Evolutionary conservation across 1,140 invertebrate genomes (phyloP).

Genomic region (Plectus sambesii): DNA sequence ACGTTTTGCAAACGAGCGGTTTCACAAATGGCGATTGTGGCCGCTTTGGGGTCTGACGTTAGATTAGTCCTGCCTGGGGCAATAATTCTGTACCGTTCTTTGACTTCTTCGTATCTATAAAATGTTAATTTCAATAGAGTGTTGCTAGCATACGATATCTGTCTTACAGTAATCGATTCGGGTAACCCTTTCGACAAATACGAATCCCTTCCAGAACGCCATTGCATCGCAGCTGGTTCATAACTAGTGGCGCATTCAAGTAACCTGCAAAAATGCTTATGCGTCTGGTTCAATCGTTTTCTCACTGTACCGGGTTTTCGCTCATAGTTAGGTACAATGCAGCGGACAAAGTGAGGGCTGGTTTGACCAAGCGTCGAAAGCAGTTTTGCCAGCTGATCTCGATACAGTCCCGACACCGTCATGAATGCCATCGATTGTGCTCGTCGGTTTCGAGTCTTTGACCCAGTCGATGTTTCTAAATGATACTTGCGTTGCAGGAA

Average conservation of each 20-base stretch:
- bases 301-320: too few species aligned
- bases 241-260: background rate
- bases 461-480: conserved; percentile 14
- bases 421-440: conserved; percentile 17
- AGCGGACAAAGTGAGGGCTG: conserved; percentile 57
- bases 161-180: conserved; percentile 83
- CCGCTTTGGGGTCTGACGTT: too few species aligned
- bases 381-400: conserved; percentile 35
- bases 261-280: conserved; percentile 60
- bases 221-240: conserved; percentile 33
- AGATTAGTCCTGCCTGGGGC: too few species aligned
- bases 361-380: conserved; percentile 32
- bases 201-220: conserved; percentile 93
- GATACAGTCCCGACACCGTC: too few species aligned
- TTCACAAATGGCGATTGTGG: conserved; percentile 4
- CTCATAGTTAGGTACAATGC: conserved; percentile 88
- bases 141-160: too few species aligned
- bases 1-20: conserved; percentile 16
- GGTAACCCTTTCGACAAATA: conserved; percentile 87
- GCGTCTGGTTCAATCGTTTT: conserved; percentile 91
- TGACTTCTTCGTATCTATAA: conserved; percentile 73
- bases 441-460: background rate
- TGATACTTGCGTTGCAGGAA: conserved; percentile 21
- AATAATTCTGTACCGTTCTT: conserved; percentile 55
- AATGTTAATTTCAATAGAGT: too few species aligned